Conservation (phyloP, 2,113 vertebrate species). For the Macquaria ambigua region DNA sequence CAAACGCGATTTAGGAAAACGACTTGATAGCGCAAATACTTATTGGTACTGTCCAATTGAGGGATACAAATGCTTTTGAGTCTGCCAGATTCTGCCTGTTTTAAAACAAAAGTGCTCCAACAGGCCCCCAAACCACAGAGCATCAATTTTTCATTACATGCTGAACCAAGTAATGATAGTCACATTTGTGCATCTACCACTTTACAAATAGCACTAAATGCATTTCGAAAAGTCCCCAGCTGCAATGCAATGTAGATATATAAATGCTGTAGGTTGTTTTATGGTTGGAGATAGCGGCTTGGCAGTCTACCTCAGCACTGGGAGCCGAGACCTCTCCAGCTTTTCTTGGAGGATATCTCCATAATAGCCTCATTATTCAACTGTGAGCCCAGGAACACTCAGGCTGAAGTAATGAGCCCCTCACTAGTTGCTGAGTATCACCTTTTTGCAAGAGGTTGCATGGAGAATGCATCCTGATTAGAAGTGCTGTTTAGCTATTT, state of each 20-base stretch:
- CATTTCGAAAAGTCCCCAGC: constrained; percentile 34
- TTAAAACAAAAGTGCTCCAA: constrained; percentile 35
- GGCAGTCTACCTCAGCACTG: constrained; percentile 55
- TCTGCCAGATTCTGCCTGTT: constrained; percentile 4
- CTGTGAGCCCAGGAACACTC: constrained; percentile 70
- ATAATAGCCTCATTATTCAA: constrained; percentile 87
- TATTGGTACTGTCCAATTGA: constrained; percentile 23
- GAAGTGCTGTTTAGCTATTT: constrained; percentile 59
- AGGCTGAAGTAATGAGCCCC: constrained; percentile 80
- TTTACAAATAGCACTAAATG: constrained; percentile 53
- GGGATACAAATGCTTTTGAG: constrained; percentile 5
- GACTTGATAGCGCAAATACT: constrained; percentile 24
- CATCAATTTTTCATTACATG: constrained; percentile 62
- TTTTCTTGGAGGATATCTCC: constrained; percentile 79
- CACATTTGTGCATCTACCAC: constrained; percentile 41
- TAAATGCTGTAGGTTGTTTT: constrained; percentile 54
- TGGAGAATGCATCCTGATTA: constrained; percentile 74
- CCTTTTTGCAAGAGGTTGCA: constrained; percentile 69
- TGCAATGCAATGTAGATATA: constrained; percentile 7
- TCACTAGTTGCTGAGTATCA: constrained; percentile 79
- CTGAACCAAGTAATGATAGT: constrained; percentile 33
- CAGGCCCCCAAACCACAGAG: constrained; percentile 31
- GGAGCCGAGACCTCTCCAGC: constrained; percentile 69
- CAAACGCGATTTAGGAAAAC: constrained; percentile 35
- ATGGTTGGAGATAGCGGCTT: constrained; percentile 54